These are phyloP conservation scores for Siphlonurus alternatus DNA, from an alignment of 2,888 invertebrate genomes.

Conservation along the genomic window DNA sequence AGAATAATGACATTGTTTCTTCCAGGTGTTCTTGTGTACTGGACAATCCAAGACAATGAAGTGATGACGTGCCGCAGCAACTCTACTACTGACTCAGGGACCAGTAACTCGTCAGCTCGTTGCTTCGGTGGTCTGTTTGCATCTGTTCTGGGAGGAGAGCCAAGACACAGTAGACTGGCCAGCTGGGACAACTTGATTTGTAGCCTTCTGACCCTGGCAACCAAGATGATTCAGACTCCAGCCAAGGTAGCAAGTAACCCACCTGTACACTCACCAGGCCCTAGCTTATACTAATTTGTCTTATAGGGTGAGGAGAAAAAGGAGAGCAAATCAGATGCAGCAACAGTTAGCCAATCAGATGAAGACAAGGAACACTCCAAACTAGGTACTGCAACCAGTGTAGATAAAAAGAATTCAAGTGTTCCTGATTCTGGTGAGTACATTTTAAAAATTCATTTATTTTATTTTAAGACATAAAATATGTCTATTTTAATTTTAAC, in stretches of 20 bases:
- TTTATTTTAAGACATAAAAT: background rate
- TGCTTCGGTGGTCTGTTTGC: slow-evolving; percentile 62
- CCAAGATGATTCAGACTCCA: slow-evolving; percentile 43
- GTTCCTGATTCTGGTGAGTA: background rate
- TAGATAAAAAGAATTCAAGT: background rate
- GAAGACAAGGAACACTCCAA: background rate
- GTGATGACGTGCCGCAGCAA: slow-evolving; percentile 35
- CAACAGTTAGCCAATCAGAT: background rate
- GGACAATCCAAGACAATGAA: slow-evolving; percentile 31
- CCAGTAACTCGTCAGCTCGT: slow-evolving; percentile 32
- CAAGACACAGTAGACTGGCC: slow-evolving; percentile 22
- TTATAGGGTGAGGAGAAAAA: background rate
- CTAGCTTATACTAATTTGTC: too few species aligned
- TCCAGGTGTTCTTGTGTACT: slow-evolving; percentile 32
- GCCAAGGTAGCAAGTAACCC: too few species aligned
- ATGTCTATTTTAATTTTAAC: background rate
- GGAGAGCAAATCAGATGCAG: background rate
- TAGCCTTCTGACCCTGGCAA: slow-evolving; percentile 49
- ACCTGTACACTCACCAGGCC: too few species aligned
- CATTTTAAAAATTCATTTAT: too few species aligned
- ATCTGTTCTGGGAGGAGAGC: slow-evolving; percentile 46
- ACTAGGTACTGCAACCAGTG: background rate
- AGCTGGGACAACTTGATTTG: slow-evolving; percentile 49
- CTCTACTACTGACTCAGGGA: slow-evolving; percentile 26
- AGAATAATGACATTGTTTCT: background rate